A percentile compares a stretch with the other conserved stretches of the same genome.
Conservation (phyloP, 2,888 invertebrate genomes). For the Cynaeus angustus region DNA sequence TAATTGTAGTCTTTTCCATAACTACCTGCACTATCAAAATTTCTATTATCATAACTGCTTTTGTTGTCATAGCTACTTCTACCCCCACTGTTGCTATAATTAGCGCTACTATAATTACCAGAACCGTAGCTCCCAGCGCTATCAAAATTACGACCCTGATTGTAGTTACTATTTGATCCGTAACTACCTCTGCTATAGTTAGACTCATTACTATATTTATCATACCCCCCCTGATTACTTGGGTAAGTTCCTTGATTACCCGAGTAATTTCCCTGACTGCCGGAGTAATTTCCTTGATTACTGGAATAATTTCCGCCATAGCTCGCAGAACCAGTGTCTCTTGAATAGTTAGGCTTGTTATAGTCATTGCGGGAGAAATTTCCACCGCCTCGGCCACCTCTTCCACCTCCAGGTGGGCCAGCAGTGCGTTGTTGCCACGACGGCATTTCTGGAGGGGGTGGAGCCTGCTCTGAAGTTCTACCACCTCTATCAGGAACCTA, state of each 20-base stretch:
- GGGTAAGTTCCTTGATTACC: neutral
- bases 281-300: constrained; percentile 1
- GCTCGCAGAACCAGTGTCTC: constrained; percentile 10
- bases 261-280: neutral
- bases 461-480: constrained; percentile 90
- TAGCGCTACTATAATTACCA: constrained; percentile 6
- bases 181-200: constrained; percentile 28
- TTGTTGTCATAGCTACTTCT: constrained; percentile 69
- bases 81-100: constrained; percentile 62
- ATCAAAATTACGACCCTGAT: constrained; percentile 54
- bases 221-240: constrained; percentile 5
- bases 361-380: constrained; percentile 53
- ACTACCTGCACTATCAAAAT: constrained; percentile 58
- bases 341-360: constrained; percentile 50
- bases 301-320: constrained; percentile 28
- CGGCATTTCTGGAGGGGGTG: constrained; percentile 98
- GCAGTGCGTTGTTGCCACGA: constrained; percentile 87
- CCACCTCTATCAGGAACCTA: constrained; percentile 97
- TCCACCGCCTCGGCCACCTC: constrained; percentile 66
- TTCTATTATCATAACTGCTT: constrained; percentile 50
- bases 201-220: neutral
- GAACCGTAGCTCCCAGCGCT: constrained; percentile 58
- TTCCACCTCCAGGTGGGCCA: constrained; percentile 71
- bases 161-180: constrained; percentile 38
- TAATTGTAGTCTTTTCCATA: constrained; percentile 58